A percentile compares a stretch with the other conserved stretches of the same genome.
Conservation (phyloP, 2,797 vertebrate species). For the Onychomys leucogaster region DNA sequence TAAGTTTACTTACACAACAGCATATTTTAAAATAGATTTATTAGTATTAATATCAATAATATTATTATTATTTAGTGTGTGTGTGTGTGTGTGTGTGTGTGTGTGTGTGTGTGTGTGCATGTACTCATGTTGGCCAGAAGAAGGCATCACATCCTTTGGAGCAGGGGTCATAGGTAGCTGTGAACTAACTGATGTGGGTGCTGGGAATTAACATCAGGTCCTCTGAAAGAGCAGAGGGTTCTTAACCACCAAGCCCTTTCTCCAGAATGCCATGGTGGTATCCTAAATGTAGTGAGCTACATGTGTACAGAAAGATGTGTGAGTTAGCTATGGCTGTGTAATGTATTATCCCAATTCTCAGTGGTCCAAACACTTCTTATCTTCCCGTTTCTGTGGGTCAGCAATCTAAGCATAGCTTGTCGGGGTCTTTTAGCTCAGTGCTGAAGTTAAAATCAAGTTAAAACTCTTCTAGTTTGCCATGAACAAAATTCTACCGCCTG, state of each 20-base stretch:
- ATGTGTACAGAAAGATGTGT: neutral
- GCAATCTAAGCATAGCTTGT: neutral
- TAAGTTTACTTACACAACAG: neutral
- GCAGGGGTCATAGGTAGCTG: neutral
- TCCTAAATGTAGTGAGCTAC: neutral
- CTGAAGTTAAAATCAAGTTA: neutral
- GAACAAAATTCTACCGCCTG: neutral
- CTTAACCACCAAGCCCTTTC: neutral
- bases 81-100: neutral
- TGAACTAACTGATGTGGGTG: neutral
- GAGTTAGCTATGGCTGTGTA: neutral
- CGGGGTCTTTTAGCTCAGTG: neutral
- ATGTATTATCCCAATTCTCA: neutral
- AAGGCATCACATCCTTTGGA: neutral
- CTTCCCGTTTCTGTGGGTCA: neutral
- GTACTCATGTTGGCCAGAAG: neutral
- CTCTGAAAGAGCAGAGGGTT: neutral
- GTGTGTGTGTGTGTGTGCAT: neutral
- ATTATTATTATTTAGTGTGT: too few relatives aligned
- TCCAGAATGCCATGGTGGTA: neutral
- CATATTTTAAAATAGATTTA: neutral
- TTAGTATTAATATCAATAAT: too few relatives aligned
- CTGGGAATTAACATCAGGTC: neutral
- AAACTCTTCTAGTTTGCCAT: neutral
- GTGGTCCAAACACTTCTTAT: neutral